phyloP scores from a whole-genome alignment of 2,113 vertebrate genomes.

The Melanerpes aurifrons region DNA sequence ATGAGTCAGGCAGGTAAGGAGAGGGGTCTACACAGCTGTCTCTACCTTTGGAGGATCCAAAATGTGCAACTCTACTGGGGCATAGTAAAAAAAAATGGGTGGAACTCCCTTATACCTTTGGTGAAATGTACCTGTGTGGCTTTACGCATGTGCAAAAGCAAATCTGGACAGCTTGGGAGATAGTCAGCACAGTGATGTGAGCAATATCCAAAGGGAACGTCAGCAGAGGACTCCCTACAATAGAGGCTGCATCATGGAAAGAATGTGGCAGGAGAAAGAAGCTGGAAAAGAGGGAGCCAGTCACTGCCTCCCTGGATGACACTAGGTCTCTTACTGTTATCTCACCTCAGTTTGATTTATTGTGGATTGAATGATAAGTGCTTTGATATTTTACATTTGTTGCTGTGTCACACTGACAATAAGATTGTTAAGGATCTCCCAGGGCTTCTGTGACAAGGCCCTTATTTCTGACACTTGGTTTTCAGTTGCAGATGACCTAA shows the following conservation, averaged over 20 bases:
- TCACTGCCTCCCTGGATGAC: not conserved
- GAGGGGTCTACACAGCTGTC: not conserved
- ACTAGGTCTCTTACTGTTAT: not conserved
- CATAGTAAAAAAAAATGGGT: not conserved
- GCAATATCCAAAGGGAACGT: not conserved
- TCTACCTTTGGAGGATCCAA: not conserved
- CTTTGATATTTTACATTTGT: not conserved
- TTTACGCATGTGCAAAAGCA: not conserved
- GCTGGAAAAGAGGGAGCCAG: not conserved
- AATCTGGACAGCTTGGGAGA: not conserved
- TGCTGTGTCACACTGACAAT: not conserved
- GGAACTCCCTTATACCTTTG: not conserved
- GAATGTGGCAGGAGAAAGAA: not conserved
- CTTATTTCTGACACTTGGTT: conserved; percentile 8
- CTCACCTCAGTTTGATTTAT: not conserved
- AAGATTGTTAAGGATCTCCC: not conserved
- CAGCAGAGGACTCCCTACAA: not conserved
- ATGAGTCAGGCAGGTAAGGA: not conserved
- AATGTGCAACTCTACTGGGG: not conserved
- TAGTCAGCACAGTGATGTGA: not conserved
- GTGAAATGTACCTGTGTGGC: not conserved
- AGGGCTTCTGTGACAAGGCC: not conserved
- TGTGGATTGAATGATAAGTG: not conserved
- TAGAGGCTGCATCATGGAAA: not conserved
- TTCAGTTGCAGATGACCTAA: not conserved